Evolutionary conservation across 2,888 invertebrate species (phyloP).

Genomic region (Ommatoiulus sabulosus): DNA sequence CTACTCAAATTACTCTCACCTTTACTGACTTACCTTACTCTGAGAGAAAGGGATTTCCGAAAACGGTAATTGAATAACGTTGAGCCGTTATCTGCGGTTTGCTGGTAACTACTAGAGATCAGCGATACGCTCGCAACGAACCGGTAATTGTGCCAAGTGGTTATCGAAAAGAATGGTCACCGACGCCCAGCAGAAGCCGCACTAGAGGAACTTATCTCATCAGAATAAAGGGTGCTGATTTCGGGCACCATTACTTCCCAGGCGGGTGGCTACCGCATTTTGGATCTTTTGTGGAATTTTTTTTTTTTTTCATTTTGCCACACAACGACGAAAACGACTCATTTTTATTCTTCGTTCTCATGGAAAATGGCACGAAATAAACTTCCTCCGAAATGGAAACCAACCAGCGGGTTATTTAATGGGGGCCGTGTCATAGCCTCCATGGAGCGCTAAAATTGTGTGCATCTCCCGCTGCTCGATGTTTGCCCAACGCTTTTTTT

Average conservation of each 20-base stretch:
- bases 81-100: not conserved
- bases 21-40: not conserved
- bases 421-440: not conserved
- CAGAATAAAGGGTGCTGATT: not conserved
- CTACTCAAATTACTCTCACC: not conserved
- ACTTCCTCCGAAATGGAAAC: not conserved
- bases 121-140: not conserved
- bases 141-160: not conserved
- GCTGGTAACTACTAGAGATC: not conserved
- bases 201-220: not conserved
- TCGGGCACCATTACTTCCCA: not conserved
- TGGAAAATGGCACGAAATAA: not conserved
- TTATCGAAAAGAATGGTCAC: not conserved
- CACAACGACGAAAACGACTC: not conserved
- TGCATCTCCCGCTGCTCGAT: not conserved
- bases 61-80: not conserved
- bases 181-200: not conserved
- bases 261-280: not conserved
- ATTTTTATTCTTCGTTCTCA: not conserved
- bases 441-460: slow-evolving; percentile 1
- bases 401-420: not conserved
- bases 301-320: not conserved
- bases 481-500: not conserved
- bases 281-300: not conserved
- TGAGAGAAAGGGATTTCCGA: not conserved